Evolutionary conservation across 2,113 vertebrate species (phyloP).

Genomic region (Tragelaphus scriptus): DNA sequence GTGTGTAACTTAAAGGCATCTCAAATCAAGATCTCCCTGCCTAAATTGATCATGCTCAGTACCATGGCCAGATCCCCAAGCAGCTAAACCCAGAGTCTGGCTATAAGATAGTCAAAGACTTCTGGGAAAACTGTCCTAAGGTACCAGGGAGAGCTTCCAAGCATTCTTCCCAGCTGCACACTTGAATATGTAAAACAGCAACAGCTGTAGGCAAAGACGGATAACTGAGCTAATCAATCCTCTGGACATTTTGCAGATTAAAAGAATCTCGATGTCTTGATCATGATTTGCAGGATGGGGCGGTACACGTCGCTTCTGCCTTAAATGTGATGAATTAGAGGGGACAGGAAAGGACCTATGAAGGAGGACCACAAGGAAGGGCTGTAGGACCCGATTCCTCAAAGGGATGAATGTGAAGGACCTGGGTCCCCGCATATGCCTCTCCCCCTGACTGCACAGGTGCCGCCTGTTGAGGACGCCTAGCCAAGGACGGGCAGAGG

Average conservation of each 20-base stretch:
- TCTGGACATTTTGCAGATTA: neutral
- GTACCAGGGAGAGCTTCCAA: neutral
- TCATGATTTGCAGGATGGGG: neutral
- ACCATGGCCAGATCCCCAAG: neutral
- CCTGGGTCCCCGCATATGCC: neutral
- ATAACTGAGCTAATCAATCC: neutral
- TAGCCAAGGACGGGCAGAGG: neutral
- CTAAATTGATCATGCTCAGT: neutral
- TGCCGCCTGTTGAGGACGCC: neutral
- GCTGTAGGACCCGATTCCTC: neutral
- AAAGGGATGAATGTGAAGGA: neutral
- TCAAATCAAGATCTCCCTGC: neutral
- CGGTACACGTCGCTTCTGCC: neutral
- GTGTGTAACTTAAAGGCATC: neutral
- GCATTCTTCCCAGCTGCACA: neutral
- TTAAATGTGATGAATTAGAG: neutral
- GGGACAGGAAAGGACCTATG: neutral
- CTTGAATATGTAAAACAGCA: conserved; percentile 28
- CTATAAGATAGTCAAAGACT: neutral
- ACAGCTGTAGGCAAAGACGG: neutral
- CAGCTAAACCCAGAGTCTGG: neutral
- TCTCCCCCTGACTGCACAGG: too few species aligned
- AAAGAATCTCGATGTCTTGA: neutral
- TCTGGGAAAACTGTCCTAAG: neutral
- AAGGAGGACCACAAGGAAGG: neutral